These are phyloP conservation scores for Thomomys bottae DNA, from an alignment of 2,113 vertebrate species.

Conservation along the genomic window DNA sequence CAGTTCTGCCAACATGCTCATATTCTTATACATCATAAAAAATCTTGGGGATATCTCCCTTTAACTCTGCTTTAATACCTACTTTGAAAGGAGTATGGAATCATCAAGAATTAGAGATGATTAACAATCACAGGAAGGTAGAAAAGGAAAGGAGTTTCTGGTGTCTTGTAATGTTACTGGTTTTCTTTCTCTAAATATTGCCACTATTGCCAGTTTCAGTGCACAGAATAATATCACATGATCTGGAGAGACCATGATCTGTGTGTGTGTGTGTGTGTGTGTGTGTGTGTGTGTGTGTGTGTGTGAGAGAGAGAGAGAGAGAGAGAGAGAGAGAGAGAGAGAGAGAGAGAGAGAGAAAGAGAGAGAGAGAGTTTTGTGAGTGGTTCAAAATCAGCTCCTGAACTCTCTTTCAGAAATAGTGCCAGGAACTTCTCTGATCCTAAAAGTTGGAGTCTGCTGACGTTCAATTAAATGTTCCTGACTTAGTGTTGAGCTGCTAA, in stretches of 20 bases:
- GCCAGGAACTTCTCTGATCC: not conserved
- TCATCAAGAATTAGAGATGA: not conserved
- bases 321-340: too few species aligned
- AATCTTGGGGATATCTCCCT: not conserved
- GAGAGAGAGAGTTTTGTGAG: not conserved
- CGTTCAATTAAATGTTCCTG: not conserved
- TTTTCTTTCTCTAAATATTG: not conserved
- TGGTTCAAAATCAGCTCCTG: not conserved
- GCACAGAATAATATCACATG: too few species aligned
- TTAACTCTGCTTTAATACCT: not conserved
- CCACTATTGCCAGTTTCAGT: not conserved
- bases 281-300: too few species aligned
- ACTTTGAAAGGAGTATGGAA: not conserved
- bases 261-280: too few species aligned
- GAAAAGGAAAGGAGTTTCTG: not conserved
- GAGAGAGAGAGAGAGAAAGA: too few species aligned
- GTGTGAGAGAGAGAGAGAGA: too few species aligned
- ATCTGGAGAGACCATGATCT: not conserved
- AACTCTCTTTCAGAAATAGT: not conserved
- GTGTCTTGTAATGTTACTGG: not conserved
- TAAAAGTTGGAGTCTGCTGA: not conserved
- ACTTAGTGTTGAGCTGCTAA: not conserved
- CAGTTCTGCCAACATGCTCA: too few species aligned
- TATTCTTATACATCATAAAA: not conserved
- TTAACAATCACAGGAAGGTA: not conserved